Evolutionary conservation across 2,888 invertebrate genomes (phyloP).

Genomic region (Metacarcinus magister): DNA sequence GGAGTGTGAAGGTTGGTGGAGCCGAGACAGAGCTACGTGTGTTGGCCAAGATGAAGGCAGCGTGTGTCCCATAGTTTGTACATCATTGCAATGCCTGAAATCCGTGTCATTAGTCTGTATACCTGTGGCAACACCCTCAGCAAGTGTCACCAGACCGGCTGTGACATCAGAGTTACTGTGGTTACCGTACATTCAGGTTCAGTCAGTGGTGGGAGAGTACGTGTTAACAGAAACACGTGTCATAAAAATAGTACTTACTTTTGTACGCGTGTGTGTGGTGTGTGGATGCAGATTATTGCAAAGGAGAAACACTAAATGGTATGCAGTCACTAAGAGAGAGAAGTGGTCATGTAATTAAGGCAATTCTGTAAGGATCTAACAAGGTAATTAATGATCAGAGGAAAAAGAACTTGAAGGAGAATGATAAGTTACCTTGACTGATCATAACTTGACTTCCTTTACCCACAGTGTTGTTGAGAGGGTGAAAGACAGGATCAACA

Average conservation of each 20-base stretch:
- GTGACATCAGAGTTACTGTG: not conserved
- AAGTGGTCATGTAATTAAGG: not conserved
- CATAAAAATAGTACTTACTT: not conserved
- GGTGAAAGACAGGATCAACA: not conserved
- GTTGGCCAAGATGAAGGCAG: not conserved
- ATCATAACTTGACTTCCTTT: not conserved
- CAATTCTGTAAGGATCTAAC: not conserved
- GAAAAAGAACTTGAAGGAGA: not conserved
- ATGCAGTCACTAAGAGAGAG: not conserved
- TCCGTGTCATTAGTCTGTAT: not conserved
- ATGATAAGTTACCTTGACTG: not conserved
- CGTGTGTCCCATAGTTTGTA: not conserved
- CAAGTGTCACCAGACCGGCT: too few species aligned
- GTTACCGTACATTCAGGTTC: not conserved
- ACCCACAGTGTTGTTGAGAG: not conserved
- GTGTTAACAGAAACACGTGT: not conserved
- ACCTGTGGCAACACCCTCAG: not conserved
- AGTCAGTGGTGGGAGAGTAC: not conserved
- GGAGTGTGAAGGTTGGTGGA: not conserved
- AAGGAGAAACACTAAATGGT: not conserved
- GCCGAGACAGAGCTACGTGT: not conserved
- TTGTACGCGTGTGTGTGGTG: not conserved
- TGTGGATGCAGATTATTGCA: not conserved
- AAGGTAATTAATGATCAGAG: not conserved
- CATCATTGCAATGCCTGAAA: not conserved